Evolutionary conservation across 2,888 invertebrate genomes (phyloP).

Genomic region (Rhimphoctona megacephalus): DNA sequence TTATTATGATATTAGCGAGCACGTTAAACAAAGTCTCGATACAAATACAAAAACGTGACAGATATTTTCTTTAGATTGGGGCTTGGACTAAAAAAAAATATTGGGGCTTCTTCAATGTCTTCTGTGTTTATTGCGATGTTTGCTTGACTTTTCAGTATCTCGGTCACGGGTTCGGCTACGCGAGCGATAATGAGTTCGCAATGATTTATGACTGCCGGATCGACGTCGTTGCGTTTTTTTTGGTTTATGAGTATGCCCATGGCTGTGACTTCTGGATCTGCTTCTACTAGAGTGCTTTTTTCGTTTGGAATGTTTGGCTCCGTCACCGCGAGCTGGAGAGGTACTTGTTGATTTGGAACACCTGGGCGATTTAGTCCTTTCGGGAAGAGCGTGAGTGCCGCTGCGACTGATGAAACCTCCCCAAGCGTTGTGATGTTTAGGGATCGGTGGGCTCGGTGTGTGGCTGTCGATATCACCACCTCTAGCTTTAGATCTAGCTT

Average conservation of each 20-base stretch:
- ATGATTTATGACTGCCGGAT: conserved; percentile 83
- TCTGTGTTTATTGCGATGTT: conserved; percentile 82
- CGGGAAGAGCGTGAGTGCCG: conserved; percentile 81
- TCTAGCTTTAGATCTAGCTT: conserved; percentile 87
- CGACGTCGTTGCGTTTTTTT: conserved; percentile 81
- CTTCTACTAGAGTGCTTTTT: conserved; percentile 84
- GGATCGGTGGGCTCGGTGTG: conserved; percentile 85
- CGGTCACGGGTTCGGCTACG: conserved; percentile 82
- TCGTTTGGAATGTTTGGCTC: conserved; percentile 81
- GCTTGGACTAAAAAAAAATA: conserved; percentile 28
- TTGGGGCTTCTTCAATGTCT: conserved; percentile 74
- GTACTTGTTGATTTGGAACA: conserved; percentile 81
- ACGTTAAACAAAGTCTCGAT: not conserved
- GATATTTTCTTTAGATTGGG: not conserved
- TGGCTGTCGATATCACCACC: conserved; percentile 86
- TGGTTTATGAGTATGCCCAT: conserved; percentile 82
- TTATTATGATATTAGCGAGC: conserved; percentile 6
- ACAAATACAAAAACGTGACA: conserved; percentile 34
- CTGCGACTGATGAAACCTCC: conserved; percentile 88
- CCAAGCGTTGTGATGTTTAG: conserved; percentile 89
- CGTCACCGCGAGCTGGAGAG: conserved; percentile 80
- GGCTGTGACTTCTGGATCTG: conserved; percentile 84
- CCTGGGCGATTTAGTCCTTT: conserved; percentile 82
- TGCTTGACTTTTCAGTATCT: conserved; percentile 81
- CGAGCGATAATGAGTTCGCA: conserved; percentile 82